Percentiles rank a stretch among this genome's conserved stretches.
Evolutionary conservation across 2,888 invertebrate genomes (phyloP).

Genomic region (Agelastica alni): DNA sequence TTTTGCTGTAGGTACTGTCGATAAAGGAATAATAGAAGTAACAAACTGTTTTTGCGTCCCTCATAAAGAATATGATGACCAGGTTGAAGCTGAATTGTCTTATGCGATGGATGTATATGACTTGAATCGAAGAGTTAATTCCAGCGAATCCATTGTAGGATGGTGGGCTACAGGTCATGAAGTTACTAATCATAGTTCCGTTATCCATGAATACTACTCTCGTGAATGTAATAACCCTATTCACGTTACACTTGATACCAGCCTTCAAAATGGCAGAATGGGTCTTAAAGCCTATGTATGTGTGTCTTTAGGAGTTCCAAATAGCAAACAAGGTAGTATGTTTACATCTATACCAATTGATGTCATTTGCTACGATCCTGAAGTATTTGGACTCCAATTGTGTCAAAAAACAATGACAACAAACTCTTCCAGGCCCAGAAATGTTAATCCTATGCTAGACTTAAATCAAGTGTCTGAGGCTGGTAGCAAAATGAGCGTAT

Average conservation of each 20-base stretch:
- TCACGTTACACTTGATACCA: conserved; percentile 94
- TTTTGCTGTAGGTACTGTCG: conserved; percentile 70
- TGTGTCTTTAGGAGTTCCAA: conserved; percentile 91
- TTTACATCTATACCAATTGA: conserved; percentile 94
- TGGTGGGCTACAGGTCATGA: conserved; percentile 99
- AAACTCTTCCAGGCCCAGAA: conserved; percentile 50
- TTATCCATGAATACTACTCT: conserved; percentile 96
- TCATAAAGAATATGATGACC: conserved; percentile 95
- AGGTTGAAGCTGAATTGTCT: conserved; percentile 96
- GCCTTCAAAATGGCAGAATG: conserved; percentile 85
- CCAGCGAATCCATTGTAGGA: conserved; percentile 92
- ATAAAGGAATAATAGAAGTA: conserved; percentile 93
- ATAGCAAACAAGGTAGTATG: conserved; percentile 91
- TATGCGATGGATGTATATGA: conserved; percentile 96
- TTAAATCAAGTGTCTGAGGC: conserved; percentile 86
- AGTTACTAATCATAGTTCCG: conserved; percentile 95
- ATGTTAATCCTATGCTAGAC: conserved; percentile 60
- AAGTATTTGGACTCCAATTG: conserved; percentile 79
- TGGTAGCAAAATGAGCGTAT: conserved; percentile 73
- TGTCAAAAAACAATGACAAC: conserved; percentile 80
- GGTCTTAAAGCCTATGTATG: conserved; percentile 93
- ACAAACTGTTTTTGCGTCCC: conserved; percentile 99
- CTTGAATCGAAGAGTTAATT: conserved; percentile 89
- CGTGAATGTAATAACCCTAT: conserved; percentile 93
- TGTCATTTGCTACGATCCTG: conserved; percentile 89